Percentiles rank a stretch among this genome's conserved stretches.
phyloP scores from a whole-genome alignment of 2,888 invertebrate species.

The Zele albiditarsus region DNA sequence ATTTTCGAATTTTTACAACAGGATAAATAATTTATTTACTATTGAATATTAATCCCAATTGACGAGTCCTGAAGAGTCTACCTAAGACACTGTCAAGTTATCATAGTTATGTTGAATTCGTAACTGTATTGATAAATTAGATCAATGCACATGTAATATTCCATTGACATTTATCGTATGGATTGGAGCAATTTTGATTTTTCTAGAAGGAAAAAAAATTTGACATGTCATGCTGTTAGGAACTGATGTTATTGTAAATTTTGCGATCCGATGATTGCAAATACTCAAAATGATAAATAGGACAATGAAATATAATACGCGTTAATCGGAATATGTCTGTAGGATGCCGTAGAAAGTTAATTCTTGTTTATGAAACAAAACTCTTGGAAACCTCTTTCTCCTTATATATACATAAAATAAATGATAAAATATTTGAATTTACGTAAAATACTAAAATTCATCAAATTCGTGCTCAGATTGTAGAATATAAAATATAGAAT shows the following conservation, averaged over 20 bases:
- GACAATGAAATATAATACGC: neutral
- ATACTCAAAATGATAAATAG: constrained; percentile 38
- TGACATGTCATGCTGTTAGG: constrained; percentile 52
- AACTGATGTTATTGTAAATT: constrained; percentile 45
- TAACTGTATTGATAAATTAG: neutral
- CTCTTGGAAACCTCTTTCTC: neutral
- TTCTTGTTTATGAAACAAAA: neutral
- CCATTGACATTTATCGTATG: neutral
- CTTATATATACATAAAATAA: neutral
- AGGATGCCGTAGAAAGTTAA: neutral
- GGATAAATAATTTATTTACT: neutral
- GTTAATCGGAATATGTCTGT: constrained; percentile 27
- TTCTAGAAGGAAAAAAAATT: constrained; percentile 19
- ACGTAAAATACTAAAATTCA: neutral
- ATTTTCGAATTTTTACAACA: neutral
- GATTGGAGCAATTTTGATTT: neutral
- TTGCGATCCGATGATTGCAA: constrained; percentile 44
- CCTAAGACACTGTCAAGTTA: neutral
- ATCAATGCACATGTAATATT: neutral
- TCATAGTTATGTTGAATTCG: neutral
- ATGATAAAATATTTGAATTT: neutral
- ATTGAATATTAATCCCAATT: neutral
- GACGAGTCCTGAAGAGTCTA: constrained; percentile 21
- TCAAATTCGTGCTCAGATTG: neutral
- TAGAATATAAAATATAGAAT: neutral